A percentile compares a stretch with the other conserved stretches of the same genome.
Conservation (phyloP, 2,888 invertebrate species). For the Polia nebulosa region DNA sequence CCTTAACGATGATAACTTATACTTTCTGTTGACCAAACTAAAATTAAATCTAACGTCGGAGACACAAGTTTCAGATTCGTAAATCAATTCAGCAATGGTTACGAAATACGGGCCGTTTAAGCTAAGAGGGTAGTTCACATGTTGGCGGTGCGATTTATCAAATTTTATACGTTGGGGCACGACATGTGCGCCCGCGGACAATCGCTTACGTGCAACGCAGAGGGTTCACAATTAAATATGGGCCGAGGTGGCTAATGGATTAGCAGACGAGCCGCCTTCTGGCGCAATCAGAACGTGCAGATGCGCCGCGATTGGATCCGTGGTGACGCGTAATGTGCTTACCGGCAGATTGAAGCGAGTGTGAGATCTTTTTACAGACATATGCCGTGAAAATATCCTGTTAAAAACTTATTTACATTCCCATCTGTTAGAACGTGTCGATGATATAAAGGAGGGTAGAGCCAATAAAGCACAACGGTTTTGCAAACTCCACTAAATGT, state of each 20-base stretch:
- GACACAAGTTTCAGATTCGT: constrained; percentile 66
- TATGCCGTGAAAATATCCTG: constrained; percentile 44
- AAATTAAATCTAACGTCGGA: constrained; percentile 56
- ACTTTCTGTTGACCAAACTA: constrained; percentile 54
- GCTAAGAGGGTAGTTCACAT: constrained; percentile 90
- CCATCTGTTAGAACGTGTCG: constrained; percentile 40
- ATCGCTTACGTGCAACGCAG: constrained; percentile 80
- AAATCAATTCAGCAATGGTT: constrained; percentile 55
- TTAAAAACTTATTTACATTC: constrained; percentile 26
- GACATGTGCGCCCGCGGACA: constrained; percentile 88
- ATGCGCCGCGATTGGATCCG: constrained; percentile 82
- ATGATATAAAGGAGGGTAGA: not conserved
- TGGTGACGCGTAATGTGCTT: constrained; percentile 67
- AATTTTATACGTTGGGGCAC: constrained; percentile 88
- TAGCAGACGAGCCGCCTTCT: constrained; percentile 87
- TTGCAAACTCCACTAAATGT: not conserved
- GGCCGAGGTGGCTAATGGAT: constrained; percentile 89
- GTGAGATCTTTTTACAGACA: constrained; percentile 44
- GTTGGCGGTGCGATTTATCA: constrained; percentile 90
- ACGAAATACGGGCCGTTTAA: constrained; percentile 83
- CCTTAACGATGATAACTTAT: constrained; percentile 85
- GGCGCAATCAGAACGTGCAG: constrained; percentile 84
- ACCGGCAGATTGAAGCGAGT: constrained; percentile 52
- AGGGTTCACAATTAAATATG: constrained; percentile 86
- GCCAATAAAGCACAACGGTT: not conserved